phyloP scores from a whole-genome alignment of 2,113 vertebrate species.

The Antechinus stuartii region DNA sequence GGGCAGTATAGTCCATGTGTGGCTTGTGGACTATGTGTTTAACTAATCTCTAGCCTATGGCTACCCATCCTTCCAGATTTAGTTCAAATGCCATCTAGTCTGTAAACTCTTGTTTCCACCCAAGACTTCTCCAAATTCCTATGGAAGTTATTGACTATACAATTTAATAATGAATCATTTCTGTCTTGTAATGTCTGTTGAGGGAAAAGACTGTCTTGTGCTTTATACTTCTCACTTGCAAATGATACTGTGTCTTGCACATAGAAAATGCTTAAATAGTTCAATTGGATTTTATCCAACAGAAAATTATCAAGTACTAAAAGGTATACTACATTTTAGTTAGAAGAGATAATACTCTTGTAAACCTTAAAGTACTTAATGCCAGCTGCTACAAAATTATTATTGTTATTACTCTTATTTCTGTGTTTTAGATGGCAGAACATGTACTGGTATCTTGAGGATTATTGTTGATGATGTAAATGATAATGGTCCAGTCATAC shows the following conservation, averaged over 20 bases:
- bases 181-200: neutral
- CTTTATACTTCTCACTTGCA: neutral
- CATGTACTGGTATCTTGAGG: conserved; percentile 89
- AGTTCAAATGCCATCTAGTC: neutral
- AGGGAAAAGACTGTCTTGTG: neutral
- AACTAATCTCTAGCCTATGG: neutral
- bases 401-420: conserved; percentile 14
- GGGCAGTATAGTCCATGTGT: neutral
- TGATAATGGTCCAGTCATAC: conserved; percentile 86
- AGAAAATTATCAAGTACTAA: neutral
- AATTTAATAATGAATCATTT: neutral
- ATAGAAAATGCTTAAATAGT: neutral
- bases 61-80: conserved; percentile 22
- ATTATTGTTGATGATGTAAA: conserved; percentile 88
- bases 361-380: neutral
- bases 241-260: neutral
- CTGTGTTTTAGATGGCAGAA: conserved; percentile 84
- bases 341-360: neutral
- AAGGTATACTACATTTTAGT: neutral
- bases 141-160: neutral
- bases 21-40: neutral
- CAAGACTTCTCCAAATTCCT: neutral
- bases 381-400: neutral
- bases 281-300: neutral
- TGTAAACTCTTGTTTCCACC: neutral